Base-by-base conservation (phyloP, 2,888 invertebrate genomes). In the Dorcus hopei region DNA sequence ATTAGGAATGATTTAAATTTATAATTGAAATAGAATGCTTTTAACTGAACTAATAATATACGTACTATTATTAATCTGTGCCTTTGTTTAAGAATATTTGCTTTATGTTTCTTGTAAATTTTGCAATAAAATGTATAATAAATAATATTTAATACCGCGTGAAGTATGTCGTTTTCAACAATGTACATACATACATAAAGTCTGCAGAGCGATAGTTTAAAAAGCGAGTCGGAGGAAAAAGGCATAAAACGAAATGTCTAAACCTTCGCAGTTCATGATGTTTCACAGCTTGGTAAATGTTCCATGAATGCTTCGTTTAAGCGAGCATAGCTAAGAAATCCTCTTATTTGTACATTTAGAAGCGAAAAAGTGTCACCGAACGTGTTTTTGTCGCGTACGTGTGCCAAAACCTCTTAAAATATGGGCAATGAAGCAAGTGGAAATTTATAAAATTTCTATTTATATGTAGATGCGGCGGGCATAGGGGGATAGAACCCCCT, bases 401-500 rank as follows among this genome's bases (percentile, higher is more conserved):
- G 42, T 38, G 49, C 26, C 50, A 43, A 33, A 33, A 19, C 23
- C 45, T 23, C 45, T 19, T 45, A n/a, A 45, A 9, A 45, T 45
- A 45, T 19, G 26, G 26, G 9, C 9, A 45, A 45, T 61, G 53
- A 58, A 58, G 59, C 60, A 54, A 62, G 59, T 62, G 54, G 55
- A 59, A 64, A 61, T 64, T 62, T 61, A 65, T 65, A 66, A 67
- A 68, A 68, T 67, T 64, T 65, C 69, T 65, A 68, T 69, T 66
- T 69, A 68, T 69, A 69, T 69, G 69, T 65, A 69, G 67, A 69
- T 68, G 62, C 57, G 54, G 57, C 54, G 42, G 49, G 55, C 49
- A 48, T 54, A 59, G 61, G 59, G 61, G 55, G 59, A 40, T 49
- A 49, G 58, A 62, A 62, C 57, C 59, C 55, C 61, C 61, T 64